Base-by-base conservation (phyloP, 2,888 invertebrate species). In the Pegoplata infirma region DNA sequence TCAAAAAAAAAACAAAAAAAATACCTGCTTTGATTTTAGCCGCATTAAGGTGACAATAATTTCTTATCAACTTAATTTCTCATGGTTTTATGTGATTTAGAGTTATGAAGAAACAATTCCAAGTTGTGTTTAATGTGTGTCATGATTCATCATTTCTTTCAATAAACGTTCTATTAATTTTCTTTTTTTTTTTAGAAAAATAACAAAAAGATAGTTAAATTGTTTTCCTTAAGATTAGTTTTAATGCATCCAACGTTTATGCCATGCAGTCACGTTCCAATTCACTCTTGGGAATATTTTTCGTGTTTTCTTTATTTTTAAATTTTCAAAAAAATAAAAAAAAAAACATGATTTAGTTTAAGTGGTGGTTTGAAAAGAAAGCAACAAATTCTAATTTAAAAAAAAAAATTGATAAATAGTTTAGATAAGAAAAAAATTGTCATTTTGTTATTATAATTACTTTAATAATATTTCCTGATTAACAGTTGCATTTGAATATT, bases 251-350 rank as follows among this genome's bases (percentile, higher is more conserved):
- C 81, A 75, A 74, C 76, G 76, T 76, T 81, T 74, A 53, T 76
- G 76, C 49, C 81, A 81, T 81, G 80, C 76, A 80, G 82, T 82
- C 82, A 82, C 82, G 82, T 82, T 82, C 82, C 75, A 82, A 73
- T 76, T 79, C 76, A 58, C 67, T 74, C 81, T 80, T 84, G 86
- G 85, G 79, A 77, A 76, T 76, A 71, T 53, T 64, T 59, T 73
- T 67, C 67, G 67, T 36, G 47, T 66, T 71, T 44, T 49, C 47
- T 68, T 40, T 51, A 14, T 56, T 28, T 14, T 4, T 3, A 36
- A 40, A 4, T 40, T 40, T n/a, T 40, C 36, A 40, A n/a, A n/a
- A n/a, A n/a, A n/a, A n/a, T n/a, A n/a, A n/a, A n/a, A n/a, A n/a
- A n/a, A n/a, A 40, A 75, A 63, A 63, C 40, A 59, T 53, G 16